Percentiles rank a stretch among this genome's conserved stretches.
Conservation (phyloP, 2,888 invertebrate species). For the Smittia sp. region DNA sequence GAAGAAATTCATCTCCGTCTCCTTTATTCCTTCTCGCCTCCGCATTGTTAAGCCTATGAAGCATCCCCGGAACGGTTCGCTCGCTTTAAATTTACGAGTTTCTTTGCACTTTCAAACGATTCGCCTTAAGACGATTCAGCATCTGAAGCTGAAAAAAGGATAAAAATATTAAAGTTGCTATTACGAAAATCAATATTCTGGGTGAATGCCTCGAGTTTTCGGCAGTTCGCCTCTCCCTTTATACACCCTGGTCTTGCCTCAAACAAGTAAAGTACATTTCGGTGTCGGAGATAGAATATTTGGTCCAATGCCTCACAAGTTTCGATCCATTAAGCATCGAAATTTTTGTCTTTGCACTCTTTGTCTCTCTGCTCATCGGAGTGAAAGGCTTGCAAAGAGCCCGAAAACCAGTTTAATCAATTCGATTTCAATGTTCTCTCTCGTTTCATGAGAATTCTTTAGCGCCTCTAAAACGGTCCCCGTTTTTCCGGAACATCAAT, state of each 20-base stretch:
- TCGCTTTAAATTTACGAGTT: conserved; percentile 8
- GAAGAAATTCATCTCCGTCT: conserved; percentile 10
- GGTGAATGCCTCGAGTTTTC: background rate
- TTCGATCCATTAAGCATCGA: conserved; percentile 28
- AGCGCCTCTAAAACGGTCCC: background rate
- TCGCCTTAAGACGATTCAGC: background rate
- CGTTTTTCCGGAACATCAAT: background rate
- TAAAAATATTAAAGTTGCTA: conserved; percentile 12
- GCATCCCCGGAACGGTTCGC: background rate
- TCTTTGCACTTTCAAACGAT: background rate
- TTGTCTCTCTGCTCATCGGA: background rate
- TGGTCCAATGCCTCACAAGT: conserved; percentile 8
- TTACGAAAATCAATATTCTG: background rate
- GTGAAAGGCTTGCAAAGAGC: background rate
- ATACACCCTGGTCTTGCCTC: background rate
- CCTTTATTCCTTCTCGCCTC: background rate
- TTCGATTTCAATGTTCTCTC: background rate
- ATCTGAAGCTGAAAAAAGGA: background rate
- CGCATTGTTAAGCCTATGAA: background rate
- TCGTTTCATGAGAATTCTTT: background rate
- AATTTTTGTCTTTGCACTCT: conserved; percentile 9
- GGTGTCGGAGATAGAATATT: background rate
- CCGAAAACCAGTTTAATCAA: background rate
- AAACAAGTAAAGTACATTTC: conserved; percentile 11
- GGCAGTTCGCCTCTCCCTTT: background rate